phyloP scores from a whole-genome alignment of 2,113 vertebrate genomes.

The Isichthys henryi region DNA sequence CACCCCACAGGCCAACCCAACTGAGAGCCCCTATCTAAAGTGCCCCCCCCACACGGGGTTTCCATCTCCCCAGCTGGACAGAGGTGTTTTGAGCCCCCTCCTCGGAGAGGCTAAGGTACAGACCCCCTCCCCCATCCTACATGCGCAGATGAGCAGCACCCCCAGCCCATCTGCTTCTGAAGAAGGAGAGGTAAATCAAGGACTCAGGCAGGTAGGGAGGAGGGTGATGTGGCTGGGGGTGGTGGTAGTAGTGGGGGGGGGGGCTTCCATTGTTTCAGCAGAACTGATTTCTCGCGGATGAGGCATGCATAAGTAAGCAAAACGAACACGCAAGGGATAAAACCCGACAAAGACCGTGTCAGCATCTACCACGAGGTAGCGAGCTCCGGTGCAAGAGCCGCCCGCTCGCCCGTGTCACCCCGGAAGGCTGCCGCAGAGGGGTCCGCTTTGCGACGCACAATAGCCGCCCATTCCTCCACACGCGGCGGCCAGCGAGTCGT shows the following conservation, averaged over 20 bases:
- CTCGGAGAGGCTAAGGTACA: not conserved
- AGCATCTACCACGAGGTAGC: not conserved
- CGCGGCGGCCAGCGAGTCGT: not conserved
- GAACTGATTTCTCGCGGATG: not conserved
- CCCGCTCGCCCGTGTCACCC: not conserved
- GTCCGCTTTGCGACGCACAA: not conserved
- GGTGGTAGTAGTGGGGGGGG: not conserved
- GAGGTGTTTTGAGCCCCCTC: not conserved
- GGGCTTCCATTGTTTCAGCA: not conserved
- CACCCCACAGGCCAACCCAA: not conserved
- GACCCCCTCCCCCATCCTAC: not conserved
- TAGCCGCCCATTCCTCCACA: not conserved
- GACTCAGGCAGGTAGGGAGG: not conserved
- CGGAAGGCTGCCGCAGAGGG: not conserved
- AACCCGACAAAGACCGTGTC: not conserved
- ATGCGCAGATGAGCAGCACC: not conserved
- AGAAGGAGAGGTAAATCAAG: not conserved
- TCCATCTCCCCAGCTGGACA: not conserved
- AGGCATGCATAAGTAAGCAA: not conserved
- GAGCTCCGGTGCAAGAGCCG: no score
- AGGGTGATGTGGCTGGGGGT: not conserved
- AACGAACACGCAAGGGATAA: not conserved
- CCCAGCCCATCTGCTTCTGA: constrained; percentile 9
- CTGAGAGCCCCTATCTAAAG: not conserved
- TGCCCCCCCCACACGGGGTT: not conserved